Conservation (phyloP, 2,888 invertebrate genomes). For the Lithophane semibrunnea region DNA sequence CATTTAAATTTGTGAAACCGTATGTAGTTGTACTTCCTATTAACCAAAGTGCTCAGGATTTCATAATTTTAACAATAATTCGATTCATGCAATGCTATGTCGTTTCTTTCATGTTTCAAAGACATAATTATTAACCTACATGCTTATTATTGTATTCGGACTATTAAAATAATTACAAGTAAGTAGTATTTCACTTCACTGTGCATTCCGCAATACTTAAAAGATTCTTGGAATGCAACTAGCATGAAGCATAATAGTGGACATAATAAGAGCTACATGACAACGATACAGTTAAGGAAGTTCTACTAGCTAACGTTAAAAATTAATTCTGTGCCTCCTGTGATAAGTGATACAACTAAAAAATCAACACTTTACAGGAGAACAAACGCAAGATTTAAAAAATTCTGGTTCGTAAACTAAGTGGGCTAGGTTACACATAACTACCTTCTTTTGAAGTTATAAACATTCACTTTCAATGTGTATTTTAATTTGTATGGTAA, state of each 20-base stretch:
- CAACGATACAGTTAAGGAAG: neutral
- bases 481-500: too few species aligned
- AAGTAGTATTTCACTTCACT: neutral
- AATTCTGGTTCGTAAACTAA: too few species aligned
- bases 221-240: neutral
- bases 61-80: constrained; percentile 31
- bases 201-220: too few species aligned
- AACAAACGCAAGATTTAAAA: too few species aligned
- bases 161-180: neutral
- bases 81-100: constrained; percentile 26
- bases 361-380: too few species aligned
- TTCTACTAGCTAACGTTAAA: neutral
- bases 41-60: constrained; percentile 19
- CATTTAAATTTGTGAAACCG: neutral
- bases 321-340: too few species aligned
- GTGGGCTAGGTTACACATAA: too few species aligned
- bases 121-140: too few species aligned
- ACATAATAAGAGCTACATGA: neutral
- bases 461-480: too few species aligned
- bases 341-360: too few species aligned
- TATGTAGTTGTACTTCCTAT: constrained; percentile 12
- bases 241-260: neutral
- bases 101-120: constrained; percentile 22
- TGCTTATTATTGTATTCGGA: neutral
- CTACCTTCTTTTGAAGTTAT: too few species aligned